These are phyloP conservation scores for Hycleus phaleratus DNA, from an alignment of 1,140 invertebrate species.

Conservation along the genomic window DNA sequence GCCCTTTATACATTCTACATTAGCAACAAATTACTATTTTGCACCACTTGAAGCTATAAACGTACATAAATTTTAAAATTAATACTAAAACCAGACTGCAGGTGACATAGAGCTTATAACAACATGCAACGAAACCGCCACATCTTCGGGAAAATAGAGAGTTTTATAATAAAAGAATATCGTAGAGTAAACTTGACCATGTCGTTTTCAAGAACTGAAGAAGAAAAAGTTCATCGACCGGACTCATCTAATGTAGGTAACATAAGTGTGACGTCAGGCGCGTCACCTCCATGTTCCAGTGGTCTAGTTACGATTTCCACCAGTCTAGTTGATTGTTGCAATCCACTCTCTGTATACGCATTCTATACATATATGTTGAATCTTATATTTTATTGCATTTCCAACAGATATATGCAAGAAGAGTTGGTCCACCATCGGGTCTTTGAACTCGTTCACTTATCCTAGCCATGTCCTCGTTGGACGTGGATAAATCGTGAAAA, in stretches of 20 bases:
- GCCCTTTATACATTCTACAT: too few relatives aligned
- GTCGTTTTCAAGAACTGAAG: conserved; percentile 14
- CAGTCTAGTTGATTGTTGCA: conserved; percentile 23
- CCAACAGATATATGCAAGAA: conserved; percentile 13
- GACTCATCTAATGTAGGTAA: conserved; percentile 31
- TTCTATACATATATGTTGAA: too few relatives aligned
- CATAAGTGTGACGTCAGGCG: conserved; percentile 30
- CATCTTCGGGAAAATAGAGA: background rate
- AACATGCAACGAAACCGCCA: too few relatives aligned
- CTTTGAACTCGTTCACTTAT: conserved; percentile 19
- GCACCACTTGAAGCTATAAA: too few relatives aligned
- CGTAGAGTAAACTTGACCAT: conserved; percentile 5
- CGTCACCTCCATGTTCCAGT: conserved; percentile 34
- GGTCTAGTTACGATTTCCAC: conserved; percentile 29
- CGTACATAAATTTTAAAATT: too few relatives aligned
- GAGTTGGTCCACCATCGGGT: conserved; percentile 5
- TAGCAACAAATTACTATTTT: too few relatives aligned
- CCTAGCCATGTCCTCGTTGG: conserved; percentile 26
- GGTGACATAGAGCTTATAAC: background rate
- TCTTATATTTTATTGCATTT: conserved; percentile 12
- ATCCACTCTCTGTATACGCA: too few relatives aligned
- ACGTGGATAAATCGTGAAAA: conserved; percentile 13
- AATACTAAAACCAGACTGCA: too few relatives aligned
- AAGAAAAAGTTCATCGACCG: conserved; percentile 25
- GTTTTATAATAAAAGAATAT: background rate